Evolutionary conservation across 2,113 vertebrate species (phyloP), one percentile per base, ranked within the genome.

Genomic region (Pygathrix nemaeus): DNA sequence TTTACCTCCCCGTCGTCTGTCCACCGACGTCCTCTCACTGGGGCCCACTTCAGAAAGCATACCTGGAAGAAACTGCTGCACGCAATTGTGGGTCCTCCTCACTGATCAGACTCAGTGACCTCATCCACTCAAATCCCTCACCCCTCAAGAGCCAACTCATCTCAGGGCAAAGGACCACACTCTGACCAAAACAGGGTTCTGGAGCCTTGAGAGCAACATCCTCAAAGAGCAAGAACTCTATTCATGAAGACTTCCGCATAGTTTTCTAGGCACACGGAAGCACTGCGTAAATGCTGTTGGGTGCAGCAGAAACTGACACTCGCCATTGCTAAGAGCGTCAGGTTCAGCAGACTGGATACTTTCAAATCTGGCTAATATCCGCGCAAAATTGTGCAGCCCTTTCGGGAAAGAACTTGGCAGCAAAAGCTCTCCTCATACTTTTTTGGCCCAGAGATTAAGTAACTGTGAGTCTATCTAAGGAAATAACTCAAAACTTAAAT

Each of bases 211-310:
- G 6, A 32, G 64, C 23, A 66, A 82, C 27, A 18, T 20, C n/a
- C 21, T 30, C 66, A 17, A 43, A 70, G 61, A 80, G 78, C 11
- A 35, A 38, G 13, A 38, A 21, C 45, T 52, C 13, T 40, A n/a
- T 57, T 64, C 35, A 1, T 13, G 45, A 32, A 4, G 2, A 11
- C 1, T 3, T 32, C 0, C 32, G 32, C 48, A 32, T 1, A 1
- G 48, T 59, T 21, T 61, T n/a, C 72, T 23, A 40, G 88, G 32
- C 48, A 66, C 18, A 35, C 4, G 0, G 3, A 13, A 32, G 35
- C 40, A 10, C 35, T 59, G 8, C 0, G 52, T 12, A 13, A 73
- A 43, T 14, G 30, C 6, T 1, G 5, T 1, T 10, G n/a, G 8
- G 55, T 30, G 2, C 8, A 20, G 48, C 17, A 17, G 38, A 38